phyloP scores from a whole-genome alignment of 2,888 invertebrate genomes.

The Heliothis peltigera region DNA sequence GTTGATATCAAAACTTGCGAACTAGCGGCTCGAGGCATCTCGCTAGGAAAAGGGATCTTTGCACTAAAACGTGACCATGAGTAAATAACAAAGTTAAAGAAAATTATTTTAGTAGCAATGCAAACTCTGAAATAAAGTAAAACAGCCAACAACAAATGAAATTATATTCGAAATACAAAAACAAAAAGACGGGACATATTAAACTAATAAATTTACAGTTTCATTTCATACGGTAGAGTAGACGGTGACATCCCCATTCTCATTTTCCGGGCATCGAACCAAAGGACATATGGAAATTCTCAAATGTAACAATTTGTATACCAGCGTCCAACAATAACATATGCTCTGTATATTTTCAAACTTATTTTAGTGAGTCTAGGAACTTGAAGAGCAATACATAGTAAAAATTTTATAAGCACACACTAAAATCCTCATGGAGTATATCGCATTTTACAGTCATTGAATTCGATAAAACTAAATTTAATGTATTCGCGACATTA shows the following conservation, averaged over 20 bases:
- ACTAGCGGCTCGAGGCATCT: conserved; percentile 27
- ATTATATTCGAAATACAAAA: conserved; percentile 30
- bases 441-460: conserved; percentile 21
- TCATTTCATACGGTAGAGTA: conserved; percentile 49
- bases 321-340: conserved; percentile 44
- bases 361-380: conserved; percentile 36
- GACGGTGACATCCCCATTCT: conserved; percentile 51
- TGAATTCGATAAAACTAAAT: conserved; percentile 32
- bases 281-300: conserved; percentile 60
- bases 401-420: conserved; percentile 23
- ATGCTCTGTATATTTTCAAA: conserved; percentile 47
- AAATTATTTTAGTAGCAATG: conserved; percentile 22
- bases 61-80: conserved; percentile 12
- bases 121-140: conserved; percentile 22
- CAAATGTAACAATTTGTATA: conserved; percentile 57
- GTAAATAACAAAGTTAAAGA: conserved; percentile 23
- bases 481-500: conserved; percentile 30
- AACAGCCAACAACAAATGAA: conserved; percentile 42
- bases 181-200: conserved; percentile 55
- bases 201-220: conserved; percentile 63
- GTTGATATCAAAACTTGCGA: conserved; percentile 41
- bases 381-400: conserved; percentile 20
- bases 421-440: conserved; percentile 20
- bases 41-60: conserved; percentile 10
- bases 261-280: conserved; percentile 64